phyloP scores from a whole-genome alignment of 2,797 vertebrate species.

The Myotis daubentonii region DNA sequence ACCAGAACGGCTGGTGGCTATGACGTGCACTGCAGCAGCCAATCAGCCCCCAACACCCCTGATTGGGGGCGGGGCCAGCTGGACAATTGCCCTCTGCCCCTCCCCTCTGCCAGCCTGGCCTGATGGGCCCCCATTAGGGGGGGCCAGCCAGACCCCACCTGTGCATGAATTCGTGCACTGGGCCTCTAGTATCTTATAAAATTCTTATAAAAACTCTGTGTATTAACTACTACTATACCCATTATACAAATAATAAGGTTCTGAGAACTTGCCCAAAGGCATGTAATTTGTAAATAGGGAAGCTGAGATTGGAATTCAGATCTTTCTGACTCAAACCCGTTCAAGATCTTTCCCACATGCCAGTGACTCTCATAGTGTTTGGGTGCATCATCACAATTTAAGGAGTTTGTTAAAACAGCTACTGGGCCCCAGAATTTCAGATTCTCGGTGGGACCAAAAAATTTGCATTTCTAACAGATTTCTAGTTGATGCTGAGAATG shows the following conservation, averaged over 20 bases:
- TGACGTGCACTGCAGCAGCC: no score
- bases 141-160: no score
- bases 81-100: no score
- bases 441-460: not conserved
- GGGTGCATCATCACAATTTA: not conserved
- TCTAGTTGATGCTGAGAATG: not conserved
- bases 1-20: no score
- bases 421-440: not conserved
- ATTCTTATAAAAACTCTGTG: not conserved
- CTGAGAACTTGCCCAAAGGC: not conserved
- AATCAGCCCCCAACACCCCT: no score
- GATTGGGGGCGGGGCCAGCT: accelerated
- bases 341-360: not conserved
- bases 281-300: not conserved
- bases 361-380: not conserved
- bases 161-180: no score
- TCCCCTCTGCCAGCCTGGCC: no score
- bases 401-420: not conserved
- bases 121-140: no score
- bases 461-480: constrained; percentile 5
- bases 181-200: not conserved
- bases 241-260: constrained; percentile 13
- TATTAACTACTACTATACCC: not conserved
- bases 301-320: not conserved
- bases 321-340: not conserved